Percentiles rank a stretch among this genome's conserved stretches.
phyloP scores from a whole-genome alignment of 1,140 invertebrate genomes.

The Apis cerana region DNA sequence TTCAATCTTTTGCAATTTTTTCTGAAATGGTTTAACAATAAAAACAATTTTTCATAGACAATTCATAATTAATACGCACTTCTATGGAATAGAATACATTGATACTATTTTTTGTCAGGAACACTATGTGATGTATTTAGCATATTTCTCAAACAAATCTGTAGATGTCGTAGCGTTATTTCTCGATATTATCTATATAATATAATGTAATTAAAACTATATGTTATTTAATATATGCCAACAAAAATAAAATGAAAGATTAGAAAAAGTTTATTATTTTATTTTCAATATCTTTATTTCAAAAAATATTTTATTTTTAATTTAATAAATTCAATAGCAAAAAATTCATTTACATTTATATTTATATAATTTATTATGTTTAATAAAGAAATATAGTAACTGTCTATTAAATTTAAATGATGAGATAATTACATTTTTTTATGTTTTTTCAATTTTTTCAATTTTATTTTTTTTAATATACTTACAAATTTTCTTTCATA shows the following conservation, averaged over 20 bases:
- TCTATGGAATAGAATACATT: neutral
- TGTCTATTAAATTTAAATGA: neutral
- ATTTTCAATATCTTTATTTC: neutral
- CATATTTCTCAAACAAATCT: neutral
- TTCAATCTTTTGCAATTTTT: neutral
- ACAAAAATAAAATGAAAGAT: constrained; percentile 2
- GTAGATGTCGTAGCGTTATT: constrained; percentile 17
- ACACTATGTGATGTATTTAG: neutral
- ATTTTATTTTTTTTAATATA: constrained; percentile 20
- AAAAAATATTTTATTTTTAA: neutral
- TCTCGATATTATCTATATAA: neutral
- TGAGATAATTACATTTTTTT: neutral
- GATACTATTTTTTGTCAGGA: neutral
- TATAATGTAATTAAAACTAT: constrained; percentile 15
- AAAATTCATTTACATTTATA: neutral
- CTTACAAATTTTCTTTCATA: neutral
- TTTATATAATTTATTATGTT: too few species aligned
- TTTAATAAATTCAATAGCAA: neutral
- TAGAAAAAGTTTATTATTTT: constrained; percentile 11
- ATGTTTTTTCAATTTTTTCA: neutral
- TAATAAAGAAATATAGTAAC: neutral
- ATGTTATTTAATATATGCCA: constrained; percentile 11
- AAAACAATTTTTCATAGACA: neutral
- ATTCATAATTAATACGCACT: neutral
- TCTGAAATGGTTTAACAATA: too few species aligned